Conservation (phyloP, 2,888 invertebrate genomes). For the Mimas tiliae region DNA sequence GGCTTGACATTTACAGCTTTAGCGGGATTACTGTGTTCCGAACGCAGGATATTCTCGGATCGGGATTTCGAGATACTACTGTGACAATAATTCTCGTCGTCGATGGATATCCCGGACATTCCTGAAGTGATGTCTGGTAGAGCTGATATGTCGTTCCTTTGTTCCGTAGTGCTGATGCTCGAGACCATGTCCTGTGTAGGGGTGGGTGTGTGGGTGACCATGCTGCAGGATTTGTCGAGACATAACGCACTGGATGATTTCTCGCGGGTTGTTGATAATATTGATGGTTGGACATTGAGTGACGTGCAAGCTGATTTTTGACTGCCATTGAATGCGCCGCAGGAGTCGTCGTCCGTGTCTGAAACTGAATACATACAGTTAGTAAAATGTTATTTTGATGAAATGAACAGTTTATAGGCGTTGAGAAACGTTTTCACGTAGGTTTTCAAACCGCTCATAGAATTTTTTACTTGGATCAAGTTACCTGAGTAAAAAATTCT, state of each 20-base stretch:
- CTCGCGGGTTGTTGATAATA: slow-evolving; percentile 71
- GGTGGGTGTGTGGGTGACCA: slow-evolving; percentile 79
- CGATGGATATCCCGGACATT: slow-evolving; percentile 81
- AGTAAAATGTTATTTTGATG: not conserved
- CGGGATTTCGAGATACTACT: slow-evolving; percentile 80
- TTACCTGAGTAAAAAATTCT: too few species aligned
- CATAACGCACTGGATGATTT: slow-evolving; percentile 79
- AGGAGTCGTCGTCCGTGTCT: slow-evolving; percentile 81
- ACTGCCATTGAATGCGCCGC: slow-evolving; percentile 78
- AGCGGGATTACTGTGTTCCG: slow-evolving; percentile 68
- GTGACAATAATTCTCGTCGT: slow-evolving; percentile 76
- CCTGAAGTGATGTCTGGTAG: slow-evolving; percentile 77
- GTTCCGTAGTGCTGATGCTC: slow-evolving; percentile 79
- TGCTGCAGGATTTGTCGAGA: slow-evolving; percentile 77
- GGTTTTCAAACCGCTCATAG: too few species aligned
- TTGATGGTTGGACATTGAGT: slow-evolving; percentile 73
- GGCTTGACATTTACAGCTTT: slow-evolving; percentile 58
- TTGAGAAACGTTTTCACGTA: too few species aligned
- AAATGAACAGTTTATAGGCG: too few species aligned
- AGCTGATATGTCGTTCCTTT: slow-evolving; percentile 74
- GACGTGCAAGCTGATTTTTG: slow-evolving; percentile 80
- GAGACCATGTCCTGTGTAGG: slow-evolving; percentile 83
- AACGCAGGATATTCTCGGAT: slow-evolving; percentile 77
- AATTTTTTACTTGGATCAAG: too few species aligned
- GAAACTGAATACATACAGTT: slow-evolving; percentile 51